Evolutionary conservation across 2,888 invertebrate species (phyloP), one percentile per base, ranked within the genome.

Genomic region (Gortyna flavago): DNA sequence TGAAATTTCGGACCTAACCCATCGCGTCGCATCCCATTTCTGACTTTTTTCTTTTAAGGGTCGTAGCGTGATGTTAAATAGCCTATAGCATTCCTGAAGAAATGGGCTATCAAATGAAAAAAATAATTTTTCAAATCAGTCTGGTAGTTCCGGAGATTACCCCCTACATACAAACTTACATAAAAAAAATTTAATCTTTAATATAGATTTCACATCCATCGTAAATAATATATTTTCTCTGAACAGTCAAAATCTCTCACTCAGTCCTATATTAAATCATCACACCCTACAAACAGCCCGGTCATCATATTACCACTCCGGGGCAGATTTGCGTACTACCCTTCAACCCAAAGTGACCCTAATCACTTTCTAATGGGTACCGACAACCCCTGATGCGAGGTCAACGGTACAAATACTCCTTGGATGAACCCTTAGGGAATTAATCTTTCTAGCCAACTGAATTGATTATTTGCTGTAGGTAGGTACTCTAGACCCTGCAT

Each of bases 361-460:
- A 87, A 87, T 87, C 81, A 85, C 85, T 64, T 21, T 59, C 44
- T 81, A 88, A 87, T 88, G 85, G 75, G n/a, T 59, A 41, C 59
- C 21, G 38, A 25, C 70, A 72, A 67, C 87, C 86, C 77, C 75
- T 61, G 75, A 74, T 44, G 41, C 69, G 74, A 65, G 85, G 79
- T 76, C 79, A 79, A 71, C 38, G 75, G 44, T 62, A 75, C 75
- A 62, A 64, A 76, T 75, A 74, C 72, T 75, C 57, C 73, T 69
- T 69, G 72, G 54, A 41, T 54, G 9, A 38, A 65, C 62, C 84
- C 66, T 79, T 18, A 32, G 65, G 66, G 72, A 54, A 70, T 77
- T 77, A 72, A 69, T 85, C 44, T 44, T 79, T 38, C 38, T 59
- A 66, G 61, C 18, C 11, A 35, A 57, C 32, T 70, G 21, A 84